Percentiles rank a stretch among this genome's conserved stretches.
These are phyloP conservation scores for Chelon labrosus DNA, from an alignment of 2,797 vertebrate species.

Conservation along the genomic window DNA sequence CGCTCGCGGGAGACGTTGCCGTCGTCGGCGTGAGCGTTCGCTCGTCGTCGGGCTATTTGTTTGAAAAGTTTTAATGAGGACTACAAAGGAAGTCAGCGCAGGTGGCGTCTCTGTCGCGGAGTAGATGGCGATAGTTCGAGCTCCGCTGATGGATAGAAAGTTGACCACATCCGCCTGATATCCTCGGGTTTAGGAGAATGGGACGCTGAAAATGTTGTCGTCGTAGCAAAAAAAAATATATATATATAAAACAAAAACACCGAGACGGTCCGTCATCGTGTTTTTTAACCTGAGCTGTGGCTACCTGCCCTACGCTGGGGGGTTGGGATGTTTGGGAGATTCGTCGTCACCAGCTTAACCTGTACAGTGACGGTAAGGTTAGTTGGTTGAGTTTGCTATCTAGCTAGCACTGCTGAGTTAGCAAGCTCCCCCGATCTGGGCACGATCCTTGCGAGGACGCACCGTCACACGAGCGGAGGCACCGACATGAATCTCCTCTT, in stretches of 20 bases:
- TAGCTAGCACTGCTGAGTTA: conserved; percentile 62
- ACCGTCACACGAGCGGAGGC: conserved; percentile 29
- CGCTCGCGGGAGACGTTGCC: conserved; percentile 9
- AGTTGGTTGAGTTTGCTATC: conserved; percentile 52
- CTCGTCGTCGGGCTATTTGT: conserved; percentile 43
- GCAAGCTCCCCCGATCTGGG: conserved; percentile 15
- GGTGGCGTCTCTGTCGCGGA: conserved; percentile 41
- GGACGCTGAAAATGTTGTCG: conserved; percentile 33
- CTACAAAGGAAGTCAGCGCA: conserved; percentile 65
- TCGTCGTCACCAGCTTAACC: conserved; percentile 41
- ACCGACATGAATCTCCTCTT: conserved; percentile 64
- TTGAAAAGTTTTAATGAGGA: conserved; percentile 72
- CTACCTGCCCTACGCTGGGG: conserved; percentile 56
- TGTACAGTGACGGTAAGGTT: conserved; percentile 37
- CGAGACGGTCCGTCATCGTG: conserved; percentile 31
- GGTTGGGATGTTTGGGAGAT: conserved; percentile 51
- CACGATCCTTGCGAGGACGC: conserved; percentile 21
- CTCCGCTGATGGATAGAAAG: conserved; percentile 17
- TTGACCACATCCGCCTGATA: conserved; percentile 37
- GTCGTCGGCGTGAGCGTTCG: conserved; percentile 22
- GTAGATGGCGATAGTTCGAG: conserved; percentile 43
- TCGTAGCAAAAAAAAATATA: conserved; percentile 11
- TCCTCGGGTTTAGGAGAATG: conserved; percentile 8
- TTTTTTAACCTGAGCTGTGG: conserved; percentile 50
- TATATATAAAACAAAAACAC: conserved; percentile 4